Evolutionary conservation across 2,113 vertebrate species (phyloP).

Genomic region (Oplegnathus fasciatus): DNA sequence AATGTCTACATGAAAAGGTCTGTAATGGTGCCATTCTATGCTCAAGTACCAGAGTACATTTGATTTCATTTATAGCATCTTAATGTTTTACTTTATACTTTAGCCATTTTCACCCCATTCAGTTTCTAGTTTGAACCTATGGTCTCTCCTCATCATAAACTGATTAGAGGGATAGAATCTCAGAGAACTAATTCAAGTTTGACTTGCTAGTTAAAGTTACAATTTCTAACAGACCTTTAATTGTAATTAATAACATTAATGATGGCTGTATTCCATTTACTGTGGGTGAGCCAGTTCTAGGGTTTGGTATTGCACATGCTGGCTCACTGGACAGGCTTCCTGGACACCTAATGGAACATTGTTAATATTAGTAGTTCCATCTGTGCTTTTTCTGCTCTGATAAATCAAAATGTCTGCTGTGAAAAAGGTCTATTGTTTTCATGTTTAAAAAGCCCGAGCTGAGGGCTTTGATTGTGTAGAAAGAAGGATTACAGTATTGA

Average conservation of each 20-base stretch:
- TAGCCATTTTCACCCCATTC: background rate
- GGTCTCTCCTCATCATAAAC: background rate
- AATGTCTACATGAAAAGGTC: background rate
- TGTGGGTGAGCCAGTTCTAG: background rate
- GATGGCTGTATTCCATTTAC: background rate
- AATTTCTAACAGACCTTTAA: too few species aligned
- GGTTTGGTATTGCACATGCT: background rate
- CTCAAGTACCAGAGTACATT: background rate
- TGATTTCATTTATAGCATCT: background rate
- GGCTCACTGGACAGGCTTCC: background rate
- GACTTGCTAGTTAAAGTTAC: background rate
- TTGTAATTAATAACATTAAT: background rate
- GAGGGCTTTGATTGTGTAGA: background rate
- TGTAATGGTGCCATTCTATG: too few species aligned
- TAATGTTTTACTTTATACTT: background rate
- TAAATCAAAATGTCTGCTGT: background rate
- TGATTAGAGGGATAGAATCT: background rate
- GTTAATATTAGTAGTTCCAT: background rate
- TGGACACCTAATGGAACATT: background rate
- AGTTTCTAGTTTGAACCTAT: background rate
- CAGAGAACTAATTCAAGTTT: background rate
- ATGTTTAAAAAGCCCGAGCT: background rate
- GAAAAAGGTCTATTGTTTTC: background rate
- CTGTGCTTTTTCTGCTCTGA: background rate
- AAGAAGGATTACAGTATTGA: background rate